These are phyloP conservation scores for Caenorhabditis drosophilae DNA, from an alignment of 2,888 invertebrate genomes.

Conservation along the genomic window DNA sequence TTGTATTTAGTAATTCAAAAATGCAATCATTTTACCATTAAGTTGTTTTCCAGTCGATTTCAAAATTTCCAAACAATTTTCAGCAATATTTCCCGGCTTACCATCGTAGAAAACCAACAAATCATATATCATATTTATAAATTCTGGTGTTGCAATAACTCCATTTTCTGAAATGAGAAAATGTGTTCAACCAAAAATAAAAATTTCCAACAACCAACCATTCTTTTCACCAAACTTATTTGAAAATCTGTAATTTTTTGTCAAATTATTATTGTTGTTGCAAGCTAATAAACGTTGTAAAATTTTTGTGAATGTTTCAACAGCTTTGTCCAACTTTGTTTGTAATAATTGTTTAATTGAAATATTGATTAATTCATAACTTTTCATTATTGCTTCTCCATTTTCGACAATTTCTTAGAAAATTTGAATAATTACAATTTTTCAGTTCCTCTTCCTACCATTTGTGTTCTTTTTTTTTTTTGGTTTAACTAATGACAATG, in stretches of 20 bases:
- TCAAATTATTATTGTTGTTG: slow-evolving; percentile 15
- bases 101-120: slow-evolving; percentile 15
- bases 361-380: slow-evolving; percentile 8
- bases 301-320: slow-evolving; percentile 12
- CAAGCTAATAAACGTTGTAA: slow-evolving; percentile 21
- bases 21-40: not conserved
- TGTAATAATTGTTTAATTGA: slow-evolving; percentile 3
- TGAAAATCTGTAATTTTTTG: slow-evolving; percentile 9
- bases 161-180: not conserved
- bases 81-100: slow-evolving; percentile 8
- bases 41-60: slow-evolving; percentile 16
- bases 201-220: not conserved
- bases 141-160: not conserved
- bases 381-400: slow-evolving; percentile 10
- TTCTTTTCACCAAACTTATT: not conserved
- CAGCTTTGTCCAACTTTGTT: slow-evolving; percentile 4
- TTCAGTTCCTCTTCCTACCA: not conserved
- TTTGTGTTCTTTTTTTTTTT: slow-evolving; percentile 16
- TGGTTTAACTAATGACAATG: not conserved
- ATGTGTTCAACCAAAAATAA: not conserved
- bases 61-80: slow-evolving; percentile 16
- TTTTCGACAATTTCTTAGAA: not conserved
- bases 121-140: slow-evolving; percentile 15
- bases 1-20: not conserved
- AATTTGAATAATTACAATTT: not conserved